A percentile compares a stretch with the other conserved stretches of the same genome.
These are phyloP conservation scores for Cirrhinus molitorella DNA, from an alignment of 2,797 vertebrate species.

Conservation along the genomic window DNA sequence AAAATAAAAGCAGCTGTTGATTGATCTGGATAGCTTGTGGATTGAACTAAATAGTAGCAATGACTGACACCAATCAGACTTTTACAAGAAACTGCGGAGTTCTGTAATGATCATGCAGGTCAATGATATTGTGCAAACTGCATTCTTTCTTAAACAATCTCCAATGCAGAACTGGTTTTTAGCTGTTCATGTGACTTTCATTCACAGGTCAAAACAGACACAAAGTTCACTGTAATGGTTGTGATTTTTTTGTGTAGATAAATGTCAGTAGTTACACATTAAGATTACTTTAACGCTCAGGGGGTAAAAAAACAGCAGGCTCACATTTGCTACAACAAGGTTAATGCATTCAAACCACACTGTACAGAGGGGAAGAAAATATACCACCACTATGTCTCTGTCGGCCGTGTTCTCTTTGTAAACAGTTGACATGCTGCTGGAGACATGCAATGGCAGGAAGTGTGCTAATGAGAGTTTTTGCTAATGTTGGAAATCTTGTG, in stretches of 20 bases:
- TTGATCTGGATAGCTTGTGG: neutral
- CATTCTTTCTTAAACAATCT: slow-evolving; percentile 10
- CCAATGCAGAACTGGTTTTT: slow-evolving; percentile 28
- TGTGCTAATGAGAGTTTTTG: neutral
- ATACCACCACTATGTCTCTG: slow-evolving; percentile 7
- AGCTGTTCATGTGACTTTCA: slow-evolving; percentile 18
- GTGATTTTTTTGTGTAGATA: slow-evolving; percentile 17
- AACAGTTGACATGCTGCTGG: neutral
- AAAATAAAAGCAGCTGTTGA: neutral
- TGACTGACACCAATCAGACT: neutral
- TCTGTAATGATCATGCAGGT: neutral
- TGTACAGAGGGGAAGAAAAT: neutral
- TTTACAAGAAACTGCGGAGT: neutral
- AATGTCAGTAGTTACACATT: slow-evolving; percentile 36
- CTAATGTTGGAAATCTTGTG: neutral
- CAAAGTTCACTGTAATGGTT: slow-evolving; percentile 20
- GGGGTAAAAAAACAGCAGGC: neutral
- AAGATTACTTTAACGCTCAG: neutral
- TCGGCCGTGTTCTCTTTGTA: neutral
- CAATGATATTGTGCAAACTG: slow-evolving; percentile 18
- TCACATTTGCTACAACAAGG: slow-evolving; percentile 11
- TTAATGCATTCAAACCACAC: neutral
- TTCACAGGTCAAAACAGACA: slow-evolving; percentile 36
- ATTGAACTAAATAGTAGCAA: too few species aligned
- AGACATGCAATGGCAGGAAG: neutral